phyloP scores from a whole-genome alignment of 2,888 invertebrate species.

The Andrena dorsata region DNA sequence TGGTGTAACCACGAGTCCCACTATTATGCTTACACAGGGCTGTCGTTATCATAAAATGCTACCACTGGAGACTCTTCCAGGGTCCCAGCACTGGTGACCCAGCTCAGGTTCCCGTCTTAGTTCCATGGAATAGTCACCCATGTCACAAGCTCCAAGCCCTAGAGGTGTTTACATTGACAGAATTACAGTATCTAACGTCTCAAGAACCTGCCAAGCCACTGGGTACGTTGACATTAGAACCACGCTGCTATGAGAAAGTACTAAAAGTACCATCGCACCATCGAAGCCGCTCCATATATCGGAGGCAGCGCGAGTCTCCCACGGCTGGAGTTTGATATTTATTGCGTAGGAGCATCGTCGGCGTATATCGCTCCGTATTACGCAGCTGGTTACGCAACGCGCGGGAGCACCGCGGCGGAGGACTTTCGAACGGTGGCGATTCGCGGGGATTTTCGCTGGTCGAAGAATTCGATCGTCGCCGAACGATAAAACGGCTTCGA shows the following conservation, averaged over 20 bases:
- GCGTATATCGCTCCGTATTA: slow-evolving; percentile 35
- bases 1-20: no score
- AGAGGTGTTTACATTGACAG: no score
- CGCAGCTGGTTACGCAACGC: slow-evolving; percentile 19
- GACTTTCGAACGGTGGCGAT: slow-evolving; percentile 12
- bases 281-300: slow-evolving; percentile 36
- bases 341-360: slow-evolving; percentile 51
- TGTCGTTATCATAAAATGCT: no score
- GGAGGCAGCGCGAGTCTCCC: slow-evolving; percentile 43
- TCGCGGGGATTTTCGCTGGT: slow-evolving; percentile 10
- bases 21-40: no score
- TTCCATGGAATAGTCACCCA: no score
- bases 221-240: slow-evolving; percentile 42
- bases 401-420: neutral
- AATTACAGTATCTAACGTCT: neutral
- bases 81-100: no score
- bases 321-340: slow-evolving; percentile 54
- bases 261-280: slow-evolving; percentile 3
- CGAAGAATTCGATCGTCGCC: slow-evolving; percentile 19
- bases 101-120: no score
- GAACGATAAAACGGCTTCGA: neutral
- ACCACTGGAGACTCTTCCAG: no score
- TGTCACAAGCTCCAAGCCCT: no score
- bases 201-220: neutral
- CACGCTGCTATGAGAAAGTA: slow-evolving; percentile 46